Base-by-base conservation (phyloP, 2,113 vertebrate genomes). In the Rhinoptilus africanus region DNA sequence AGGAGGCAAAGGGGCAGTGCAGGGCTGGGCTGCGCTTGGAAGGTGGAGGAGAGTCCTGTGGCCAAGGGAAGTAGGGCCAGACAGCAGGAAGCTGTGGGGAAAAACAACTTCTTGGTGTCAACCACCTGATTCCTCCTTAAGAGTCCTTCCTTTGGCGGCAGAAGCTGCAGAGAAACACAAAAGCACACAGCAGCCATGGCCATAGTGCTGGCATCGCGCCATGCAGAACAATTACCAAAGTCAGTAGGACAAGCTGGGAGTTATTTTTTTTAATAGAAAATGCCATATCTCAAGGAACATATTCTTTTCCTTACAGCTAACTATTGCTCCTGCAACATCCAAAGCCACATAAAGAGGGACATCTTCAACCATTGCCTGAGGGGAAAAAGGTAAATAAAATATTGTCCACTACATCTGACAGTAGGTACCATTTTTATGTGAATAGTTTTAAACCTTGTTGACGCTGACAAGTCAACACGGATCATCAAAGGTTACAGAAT, bases 201-300 rank as follows among this genome's bases (percentile, higher is more conserved):
- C 75, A 35, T 13, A 30, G 23, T 28, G 39, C 51, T 71, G 47
- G 17, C 75, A 45, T 28, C 39, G 21, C 41, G 26, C 67, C 30
- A 28, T 41, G 32, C 34, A 73, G 59, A 41, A 19, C 30, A 53
- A 37, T 62, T 64, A 62, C 39, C 50, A 41, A 54, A 57, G 37
- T 57, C 45, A 69, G n/a, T 7, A 80, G 45, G 37, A 72, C 69
- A 69, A 69, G 24, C 67, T 86, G 8, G 79, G 57, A 57, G 2
- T 22, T 82, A n/a, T 26, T 45, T 79, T 60, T 9, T 76, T 9
- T 37, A 77, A 63, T 76, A 75, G 81, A 92, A 85, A 79, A 21
- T 7, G 3, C 14, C 4, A 14, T 57, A 34, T 35, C 24, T 57
- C 3, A 3, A 47, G 11, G 6, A 43, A 17, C 0, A 0, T 41